phyloP scores from a whole-genome alignment of 2,888 invertebrate species.

The Thysanoteuthis rhombus region DNA sequence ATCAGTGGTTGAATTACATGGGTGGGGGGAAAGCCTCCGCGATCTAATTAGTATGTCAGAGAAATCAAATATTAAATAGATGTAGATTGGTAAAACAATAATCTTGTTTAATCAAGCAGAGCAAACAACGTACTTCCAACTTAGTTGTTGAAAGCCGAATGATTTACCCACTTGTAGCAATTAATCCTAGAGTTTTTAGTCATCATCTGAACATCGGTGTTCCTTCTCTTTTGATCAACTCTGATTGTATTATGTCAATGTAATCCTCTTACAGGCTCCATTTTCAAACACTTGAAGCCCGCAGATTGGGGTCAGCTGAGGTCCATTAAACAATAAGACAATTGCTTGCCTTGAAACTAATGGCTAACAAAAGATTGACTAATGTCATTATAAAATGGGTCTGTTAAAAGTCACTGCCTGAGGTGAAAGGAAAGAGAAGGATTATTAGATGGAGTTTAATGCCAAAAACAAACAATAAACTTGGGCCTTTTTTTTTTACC shows the following conservation, averaged over 20 bases:
- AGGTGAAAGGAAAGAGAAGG: neutral
- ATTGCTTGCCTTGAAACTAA: neutral
- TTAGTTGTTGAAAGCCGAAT: neutral
- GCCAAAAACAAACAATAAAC: neutral
- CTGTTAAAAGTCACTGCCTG: neutral
- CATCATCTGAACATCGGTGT: neutral
- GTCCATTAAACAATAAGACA: conserved; percentile 12
- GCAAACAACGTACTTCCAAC: neutral
- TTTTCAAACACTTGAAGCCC: neutral
- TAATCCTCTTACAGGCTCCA: neutral
- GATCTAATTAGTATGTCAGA: neutral
- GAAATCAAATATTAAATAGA: neutral
- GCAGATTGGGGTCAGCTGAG: neutral
- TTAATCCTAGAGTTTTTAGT: neutral
- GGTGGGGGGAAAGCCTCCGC: neutral
- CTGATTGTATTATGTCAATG: neutral
- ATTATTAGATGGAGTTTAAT: neutral
- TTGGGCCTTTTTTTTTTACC: neutral
- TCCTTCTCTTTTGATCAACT: neutral
- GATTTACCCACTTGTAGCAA: neutral
- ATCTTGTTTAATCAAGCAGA: neutral
- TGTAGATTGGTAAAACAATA: neutral
- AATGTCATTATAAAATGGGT: neutral
- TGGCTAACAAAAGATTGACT: conserved; percentile 12
- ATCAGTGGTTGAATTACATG: neutral